Conservation (phyloP, 2,797 vertebrate genomes). For the Xenopus petersii region DNA sequence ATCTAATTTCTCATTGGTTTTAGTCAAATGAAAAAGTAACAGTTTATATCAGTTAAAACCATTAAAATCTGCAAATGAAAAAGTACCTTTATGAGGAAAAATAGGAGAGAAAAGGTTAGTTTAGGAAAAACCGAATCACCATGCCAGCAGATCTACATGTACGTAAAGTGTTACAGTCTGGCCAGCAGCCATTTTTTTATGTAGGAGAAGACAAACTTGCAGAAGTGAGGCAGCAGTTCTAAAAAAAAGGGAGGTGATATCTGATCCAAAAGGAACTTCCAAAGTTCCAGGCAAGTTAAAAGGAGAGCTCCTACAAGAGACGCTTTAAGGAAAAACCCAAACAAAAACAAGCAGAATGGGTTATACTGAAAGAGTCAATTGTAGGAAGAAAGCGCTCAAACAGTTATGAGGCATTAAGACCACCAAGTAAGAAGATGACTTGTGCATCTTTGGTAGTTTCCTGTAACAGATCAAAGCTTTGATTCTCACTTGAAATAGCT, state of each 20-base stretch:
- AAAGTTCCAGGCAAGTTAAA: conserved; percentile 69
- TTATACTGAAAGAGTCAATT: conserved; percentile 61
- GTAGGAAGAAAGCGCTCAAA: conserved; percentile 59
- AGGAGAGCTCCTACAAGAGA: conserved; percentile 67
- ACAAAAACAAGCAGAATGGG: conserved; percentile 57
- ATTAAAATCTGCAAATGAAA: conserved; percentile 3
- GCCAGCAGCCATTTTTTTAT: conserved; percentile 62
- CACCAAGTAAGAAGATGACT: conserved; percentile 63
- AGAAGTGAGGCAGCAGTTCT: conserved; percentile 65
- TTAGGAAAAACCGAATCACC: conserved; percentile 22
- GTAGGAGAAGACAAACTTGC: conserved; percentile 68
- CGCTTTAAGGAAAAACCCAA: conserved; percentile 58
- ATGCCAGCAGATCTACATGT: conserved; percentile 38
- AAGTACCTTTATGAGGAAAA: conserved; percentile 37
- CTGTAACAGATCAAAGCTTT: conserved; percentile 35
- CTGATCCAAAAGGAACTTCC: conserved; percentile 68
- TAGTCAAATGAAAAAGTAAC: conserved; percentile 10
- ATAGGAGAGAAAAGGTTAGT: conserved; percentile 19
- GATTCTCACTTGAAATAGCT: conserved; percentile 31
- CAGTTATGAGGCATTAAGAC: conserved; percentile 49
- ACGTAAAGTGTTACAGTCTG: conserved; percentile 57
- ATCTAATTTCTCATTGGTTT: neutral
- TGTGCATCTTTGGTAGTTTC: conserved; percentile 45
- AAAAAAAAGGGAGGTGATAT: conserved; percentile 54
- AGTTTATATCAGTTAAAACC: conserved; percentile 16